Evolutionary conservation across 2,113 vertebrate genomes (phyloP), one percentile per base, ranked within the genome.

Genomic region (Mystacornis crossleyi): DNA sequence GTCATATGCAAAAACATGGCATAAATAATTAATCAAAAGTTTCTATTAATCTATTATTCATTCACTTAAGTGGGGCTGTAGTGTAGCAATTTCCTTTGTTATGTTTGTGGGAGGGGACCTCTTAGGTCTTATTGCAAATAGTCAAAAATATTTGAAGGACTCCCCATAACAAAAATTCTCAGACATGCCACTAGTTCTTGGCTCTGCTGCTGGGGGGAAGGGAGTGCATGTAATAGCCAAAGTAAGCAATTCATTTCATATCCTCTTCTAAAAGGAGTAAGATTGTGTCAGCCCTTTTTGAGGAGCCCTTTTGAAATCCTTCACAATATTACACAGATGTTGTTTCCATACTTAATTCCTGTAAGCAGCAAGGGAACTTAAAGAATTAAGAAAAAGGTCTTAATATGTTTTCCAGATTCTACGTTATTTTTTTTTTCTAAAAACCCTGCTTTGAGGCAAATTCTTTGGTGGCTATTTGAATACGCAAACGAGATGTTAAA

Each of bases 211-310:
- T 43, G 51, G 81, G 92, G 96, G 90, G 88, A 93, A 90, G 92
- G 82, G 88, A 93, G 89, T 38, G 81, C 48, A 48, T 42, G 93
- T n/a, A 93, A 97, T 90, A 96, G 95, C 95, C 93, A 96, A 96
- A 94, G 96, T 96, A 97, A 97, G 95, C 96, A 96, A 78, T 96
- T 97, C 82, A 90, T 97, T 96, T 96, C 93, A 97, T 93, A 93
- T 93, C 95, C 88, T 97, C 94, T 96, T 96, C 95, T 92, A 97
- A 96, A 97, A 97, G 92, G 72, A 96, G 86, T 93, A 86, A 96
- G 96, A 97, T 95, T 96, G 93, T 94, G 88, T 96, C 93, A 96
- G 95, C 93, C 95, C 90, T 97, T 96, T 97, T 81, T 93, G 95
- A 97, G 96, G 78, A 96, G 71, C 75, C 95, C 79, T 96, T 97